A percentile compares a stretch with the other conserved stretches of the same genome.
Conservation (phyloP, 1,140 invertebrate genomes). For the Rhagoletis pomonella region DNA sequence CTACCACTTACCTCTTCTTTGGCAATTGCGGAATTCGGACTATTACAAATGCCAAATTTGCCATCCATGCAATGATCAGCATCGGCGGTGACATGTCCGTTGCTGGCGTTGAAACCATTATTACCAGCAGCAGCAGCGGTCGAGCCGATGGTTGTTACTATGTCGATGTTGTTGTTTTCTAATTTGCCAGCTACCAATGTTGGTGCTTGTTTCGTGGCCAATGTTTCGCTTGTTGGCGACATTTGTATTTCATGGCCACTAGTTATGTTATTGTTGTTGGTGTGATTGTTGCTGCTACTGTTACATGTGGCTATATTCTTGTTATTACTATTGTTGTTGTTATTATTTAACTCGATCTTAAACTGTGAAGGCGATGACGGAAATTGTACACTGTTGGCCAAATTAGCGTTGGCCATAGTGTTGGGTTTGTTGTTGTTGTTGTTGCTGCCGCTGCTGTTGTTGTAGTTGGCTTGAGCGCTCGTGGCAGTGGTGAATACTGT, state of each 20-base stretch:
- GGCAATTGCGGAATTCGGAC: conserved; percentile 61
- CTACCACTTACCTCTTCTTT: conserved; percentile 54
- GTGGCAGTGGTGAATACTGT: background rate
- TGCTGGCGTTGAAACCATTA: conserved; percentile 46
- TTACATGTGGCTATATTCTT: conserved; percentile 70
- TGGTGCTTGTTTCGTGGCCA: background rate
- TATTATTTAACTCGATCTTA: conserved; percentile 57
- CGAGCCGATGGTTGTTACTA: background rate
- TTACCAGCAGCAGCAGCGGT: background rate
- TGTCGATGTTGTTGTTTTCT: conserved; percentile 54
- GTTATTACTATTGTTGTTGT: conserved; percentile 64
- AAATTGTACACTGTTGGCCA: conserved; percentile 59
- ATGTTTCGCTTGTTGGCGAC: conserved; percentile 62
- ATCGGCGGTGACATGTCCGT: conserved; percentile 25
- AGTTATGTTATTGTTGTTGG: conserved; percentile 53
- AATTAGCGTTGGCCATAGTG: conserved; percentile 48
- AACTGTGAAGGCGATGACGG: conserved; percentile 6
- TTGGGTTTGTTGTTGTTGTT: conserved; percentile 50
- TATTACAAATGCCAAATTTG: conserved; percentile 67
- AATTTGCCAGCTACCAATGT: conserved; percentile 29
- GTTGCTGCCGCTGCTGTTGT: conserved; percentile 46
- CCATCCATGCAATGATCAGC: conserved; percentile 66
- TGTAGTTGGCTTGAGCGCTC: background rate
- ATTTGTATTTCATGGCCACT: conserved; percentile 57
- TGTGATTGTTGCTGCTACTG: conserved; percentile 62